These are phyloP conservation scores for Rhinoraja longicauda DNA, from an alignment of 2,797 vertebrate genomes.

Conservation along the genomic window DNA sequence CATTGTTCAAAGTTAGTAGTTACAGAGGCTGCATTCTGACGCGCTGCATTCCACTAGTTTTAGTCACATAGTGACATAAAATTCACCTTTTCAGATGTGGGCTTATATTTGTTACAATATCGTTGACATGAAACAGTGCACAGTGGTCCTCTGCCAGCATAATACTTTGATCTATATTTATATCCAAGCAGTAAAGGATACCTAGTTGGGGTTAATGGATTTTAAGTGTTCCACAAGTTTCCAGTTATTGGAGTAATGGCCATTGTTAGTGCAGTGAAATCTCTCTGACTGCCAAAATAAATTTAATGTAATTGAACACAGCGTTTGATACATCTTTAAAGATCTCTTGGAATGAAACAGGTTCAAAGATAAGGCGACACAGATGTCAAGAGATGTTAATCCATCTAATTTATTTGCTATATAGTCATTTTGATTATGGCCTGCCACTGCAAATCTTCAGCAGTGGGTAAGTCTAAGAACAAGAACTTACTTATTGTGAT, in stretches of 20 bases:
- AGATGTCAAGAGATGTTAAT: no score
- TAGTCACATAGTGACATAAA: background rate
- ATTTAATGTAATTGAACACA: background rate
- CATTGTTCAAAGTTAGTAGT: background rate
- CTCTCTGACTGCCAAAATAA: background rate
- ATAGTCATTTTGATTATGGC: no score
- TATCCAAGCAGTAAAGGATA: background rate
- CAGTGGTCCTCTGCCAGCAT: background rate
- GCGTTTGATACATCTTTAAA: background rate
- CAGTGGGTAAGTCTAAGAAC: no score
- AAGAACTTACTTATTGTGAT: no score
- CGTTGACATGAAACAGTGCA: background rate
- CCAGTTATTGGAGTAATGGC: background rate
- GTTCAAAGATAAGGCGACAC: background rate
- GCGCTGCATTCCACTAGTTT: background rate
- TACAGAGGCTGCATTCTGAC: background rate
- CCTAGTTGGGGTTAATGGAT: background rate
- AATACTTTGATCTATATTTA: constrained; percentile 24
- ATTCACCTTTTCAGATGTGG: constrained; percentile 11
- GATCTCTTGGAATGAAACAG: background rate
- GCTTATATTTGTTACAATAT: constrained; percentile 12
- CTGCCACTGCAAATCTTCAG: no score
- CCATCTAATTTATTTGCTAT: no score
- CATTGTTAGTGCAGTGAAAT: background rate
- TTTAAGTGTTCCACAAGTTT: background rate